Base-by-base conservation (phyloP, 2,113 vertebrate species). In the Chauna torquata region DNA sequence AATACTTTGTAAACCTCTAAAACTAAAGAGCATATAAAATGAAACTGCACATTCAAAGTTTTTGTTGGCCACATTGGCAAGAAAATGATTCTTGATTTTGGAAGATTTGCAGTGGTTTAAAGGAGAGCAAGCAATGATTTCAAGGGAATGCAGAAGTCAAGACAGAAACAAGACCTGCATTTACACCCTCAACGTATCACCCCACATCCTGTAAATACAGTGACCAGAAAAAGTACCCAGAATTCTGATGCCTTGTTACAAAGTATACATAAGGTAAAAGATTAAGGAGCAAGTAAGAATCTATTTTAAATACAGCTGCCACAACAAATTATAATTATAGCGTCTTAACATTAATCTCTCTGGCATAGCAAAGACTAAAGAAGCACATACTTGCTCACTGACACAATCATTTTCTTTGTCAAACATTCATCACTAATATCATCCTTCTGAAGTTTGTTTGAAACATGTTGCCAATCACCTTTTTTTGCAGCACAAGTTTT, bases 91-190 rank as follows among this genome's bases (percentile, higher is more conserved):
- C 23, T 88, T 66, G 34, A 82, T 64, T 24, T 27, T 86, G 6
- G 66, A 66, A 66, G 24, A 62, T 36, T 74, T 76, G 17, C 52
- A 92, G 13, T 79, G 42, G 52, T 95, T 96, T 96, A 96, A 96
- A 94, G 58, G 38, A 86, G n/a, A 78, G 40, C 12, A 58, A 91
- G 49, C 2, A 52, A 81, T 77, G 55, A 90, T 90, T 85, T 95
- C 91, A 97, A 92, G 59, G 44, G 13, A 94, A 47, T 36, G 50
- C 27, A 76, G 68, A 71, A 94, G 22, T 57, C 34, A 75, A 92
- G 49, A 62, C 23, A 89, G 96, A 96, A 94, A 78, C 28, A 83
- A 57, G 28, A 59, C 8, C 30, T 71, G 15, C n/a, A 13, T 45
- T 93, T 88, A 82, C 19, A 68, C 27, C 57, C 32, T 30, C 77